Conservation (phyloP, 1,140 invertebrate genomes). For the Drepana arcuata region DNA sequence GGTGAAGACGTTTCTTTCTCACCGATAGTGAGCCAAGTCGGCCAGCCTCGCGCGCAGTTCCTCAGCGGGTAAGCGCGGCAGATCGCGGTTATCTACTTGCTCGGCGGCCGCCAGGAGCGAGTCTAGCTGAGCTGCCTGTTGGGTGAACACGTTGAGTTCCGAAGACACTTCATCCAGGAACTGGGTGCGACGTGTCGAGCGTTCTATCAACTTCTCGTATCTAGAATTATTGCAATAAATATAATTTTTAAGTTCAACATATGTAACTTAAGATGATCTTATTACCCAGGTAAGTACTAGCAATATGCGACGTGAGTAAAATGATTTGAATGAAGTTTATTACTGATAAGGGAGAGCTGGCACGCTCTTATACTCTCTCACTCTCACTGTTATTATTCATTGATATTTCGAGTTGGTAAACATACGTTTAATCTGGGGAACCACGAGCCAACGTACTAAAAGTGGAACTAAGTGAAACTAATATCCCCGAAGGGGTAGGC, state of each 20-base stretch:
- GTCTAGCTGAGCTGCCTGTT: conserved; percentile 79
- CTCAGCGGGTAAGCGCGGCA: conserved; percentile 78
- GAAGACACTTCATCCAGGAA: conserved; percentile 87
- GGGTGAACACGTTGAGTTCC: conserved; percentile 81
- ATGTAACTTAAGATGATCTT: too few relatives aligned
- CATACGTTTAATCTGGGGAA: too few relatives aligned
- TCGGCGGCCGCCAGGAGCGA: conserved; percentile 83
- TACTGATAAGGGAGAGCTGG: too few relatives aligned
- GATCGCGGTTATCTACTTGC: conserved; percentile 81
- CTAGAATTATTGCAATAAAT: conserved; percentile 45
- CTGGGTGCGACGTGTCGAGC: conserved; percentile 82
- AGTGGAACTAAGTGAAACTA: too few relatives aligned
- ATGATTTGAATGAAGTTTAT: too few relatives aligned
- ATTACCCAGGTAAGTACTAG: too few relatives aligned
- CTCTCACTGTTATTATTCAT: too few relatives aligned
- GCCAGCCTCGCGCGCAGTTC: conserved; percentile 79
- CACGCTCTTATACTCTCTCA: too few relatives aligned
- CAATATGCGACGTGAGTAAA: too few relatives aligned
- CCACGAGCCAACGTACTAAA: too few relatives aligned
- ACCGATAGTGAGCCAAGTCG: conserved; percentile 50
- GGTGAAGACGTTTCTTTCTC: conserved; percentile 27
- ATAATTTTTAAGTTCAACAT: neutral
- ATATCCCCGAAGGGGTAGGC: too few relatives aligned
- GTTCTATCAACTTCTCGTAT: conserved; percentile 89
- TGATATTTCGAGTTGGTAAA: too few relatives aligned